Evolutionary conservation across 2,888 invertebrate species (phyloP).

Genomic region (Ceriagrion tenellum): DNA sequence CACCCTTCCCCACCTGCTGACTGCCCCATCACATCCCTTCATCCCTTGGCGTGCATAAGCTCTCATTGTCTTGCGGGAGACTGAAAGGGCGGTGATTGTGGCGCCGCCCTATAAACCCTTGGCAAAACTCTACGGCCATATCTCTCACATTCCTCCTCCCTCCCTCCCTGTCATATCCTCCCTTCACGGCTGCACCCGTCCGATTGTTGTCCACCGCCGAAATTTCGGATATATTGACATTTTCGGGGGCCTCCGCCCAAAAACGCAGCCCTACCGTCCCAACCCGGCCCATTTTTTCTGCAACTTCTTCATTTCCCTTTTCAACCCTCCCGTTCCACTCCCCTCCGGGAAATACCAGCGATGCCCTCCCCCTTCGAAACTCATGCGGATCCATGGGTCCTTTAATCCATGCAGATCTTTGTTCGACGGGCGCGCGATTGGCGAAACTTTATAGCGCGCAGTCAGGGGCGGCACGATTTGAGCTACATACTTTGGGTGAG

Average conservation of each 20-base stretch:
- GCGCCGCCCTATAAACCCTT: slow-evolving; percentile 69
- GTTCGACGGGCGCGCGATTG: slow-evolving; percentile 62
- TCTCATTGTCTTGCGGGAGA: slow-evolving; percentile 55
- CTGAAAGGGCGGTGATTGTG: slow-evolving; percentile 68
- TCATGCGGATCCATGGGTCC: background rate
- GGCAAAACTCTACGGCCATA: slow-evolving; percentile 70
- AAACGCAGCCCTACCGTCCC: slow-evolving; percentile 63
- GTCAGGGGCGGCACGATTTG: slow-evolving; percentile 18
- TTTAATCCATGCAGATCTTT: slow-evolving; percentile 49
- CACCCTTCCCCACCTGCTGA: background rate
- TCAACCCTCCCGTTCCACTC: background rate
- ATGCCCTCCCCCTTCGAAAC: slow-evolving; percentile 39
- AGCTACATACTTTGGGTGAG: background rate
- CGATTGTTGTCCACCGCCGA: slow-evolving; percentile 68
- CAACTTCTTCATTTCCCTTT: background rate
- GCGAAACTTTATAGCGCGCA: slow-evolving; percentile 55
- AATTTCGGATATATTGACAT: slow-evolving; percentile 69
- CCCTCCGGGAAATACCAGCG: background rate
- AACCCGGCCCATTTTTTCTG: slow-evolving; percentile 57
- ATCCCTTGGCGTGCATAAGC: slow-evolving; percentile 51
- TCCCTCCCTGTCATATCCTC: background rate
- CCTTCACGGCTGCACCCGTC: slow-evolving; percentile 62
- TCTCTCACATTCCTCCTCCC: slow-evolving; percentile 38
- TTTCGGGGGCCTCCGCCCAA: slow-evolving; percentile 68
- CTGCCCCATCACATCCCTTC: background rate